Evolutionary conservation across 1,140 invertebrate species (phyloP), one percentile per base, ranked within the genome.

Genomic region (Camponotus vicinus): DNA sequence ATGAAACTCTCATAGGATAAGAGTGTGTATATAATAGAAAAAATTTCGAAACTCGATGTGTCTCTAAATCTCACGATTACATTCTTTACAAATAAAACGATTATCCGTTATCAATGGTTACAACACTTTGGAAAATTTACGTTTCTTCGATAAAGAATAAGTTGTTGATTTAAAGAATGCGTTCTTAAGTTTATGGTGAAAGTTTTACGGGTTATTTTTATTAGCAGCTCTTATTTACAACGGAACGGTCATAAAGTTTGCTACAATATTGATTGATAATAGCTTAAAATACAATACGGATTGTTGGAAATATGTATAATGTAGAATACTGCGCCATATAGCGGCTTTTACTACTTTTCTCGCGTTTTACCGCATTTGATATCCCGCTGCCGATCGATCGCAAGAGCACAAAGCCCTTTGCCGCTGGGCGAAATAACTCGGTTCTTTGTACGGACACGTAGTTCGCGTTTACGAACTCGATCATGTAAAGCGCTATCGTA

Each of bases 181-280:
- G 32, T 52, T 77, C 63, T n/a, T 59, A 34, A 76, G 34, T 85
- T 77, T 85, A 63, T 34, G 69, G 42, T 8, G 37, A 34, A 66
- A 55, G 52, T 83, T 82, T 66, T 49, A 52, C 0, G 55, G 69
- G 63, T 76, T 67, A 40, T 86, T 87, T 84, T 75, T 67, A 45
- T 27, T 40, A 40, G 11, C 11, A 70, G 34, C 49, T 21, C 57
- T 37, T 37, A n/a, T 5, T 42, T 69, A 21, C 40, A 8, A 3
- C 42, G 57, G n/a, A 32, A 27, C 61, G 69, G 70, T 69, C 79
- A 32, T 69, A 84, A 66, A 64, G 37, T 59, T 75, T 32, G n/a
- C 15, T 67, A n/a, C 37, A 77, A 40, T 61, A 67, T 87, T 85
- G 63, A 61, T 67, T 75, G 70, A 69, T 85, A 87, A 55, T 34